Conservation (phyloP, 1,140 invertebrate species). For the Formica exsecta region DNA sequence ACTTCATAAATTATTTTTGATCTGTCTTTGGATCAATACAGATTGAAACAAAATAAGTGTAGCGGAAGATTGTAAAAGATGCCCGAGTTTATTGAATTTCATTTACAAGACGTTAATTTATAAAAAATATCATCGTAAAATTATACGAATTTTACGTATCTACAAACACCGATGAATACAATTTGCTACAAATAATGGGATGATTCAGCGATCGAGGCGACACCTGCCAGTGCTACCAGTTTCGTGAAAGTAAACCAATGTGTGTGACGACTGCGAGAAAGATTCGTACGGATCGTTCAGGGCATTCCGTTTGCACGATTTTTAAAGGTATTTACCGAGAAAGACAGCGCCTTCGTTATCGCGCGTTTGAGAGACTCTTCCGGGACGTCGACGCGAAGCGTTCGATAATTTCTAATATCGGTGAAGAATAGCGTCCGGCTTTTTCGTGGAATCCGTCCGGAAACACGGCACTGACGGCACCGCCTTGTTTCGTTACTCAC, state of each 20-base stretch:
- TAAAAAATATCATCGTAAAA: too few relatives aligned
- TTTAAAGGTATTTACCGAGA: conserved; percentile 58
- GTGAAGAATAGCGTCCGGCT: not conserved
- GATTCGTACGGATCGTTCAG: conserved; percentile 7
- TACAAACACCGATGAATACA: too few relatives aligned
- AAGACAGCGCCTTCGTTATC: conserved; percentile 5
- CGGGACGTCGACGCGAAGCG: not conserved
- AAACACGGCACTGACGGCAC: conserved; percentile 78
- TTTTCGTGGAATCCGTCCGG: conserved; percentile 28
- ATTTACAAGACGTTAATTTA: too few relatives aligned
- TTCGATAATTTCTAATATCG: not conserved
- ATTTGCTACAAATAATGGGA: not conserved
- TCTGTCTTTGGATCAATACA: not conserved
- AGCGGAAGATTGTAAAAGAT: too few relatives aligned
- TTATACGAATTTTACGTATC: too few relatives aligned
- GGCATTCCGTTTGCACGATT: not conserved
- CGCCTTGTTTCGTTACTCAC: conserved; percentile 77
- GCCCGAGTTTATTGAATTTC: too few relatives aligned
- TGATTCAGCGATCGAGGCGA: conserved; percentile 13
- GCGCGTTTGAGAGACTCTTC: not conserved
- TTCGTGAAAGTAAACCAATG: conserved; percentile 61
- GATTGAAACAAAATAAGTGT: not conserved
- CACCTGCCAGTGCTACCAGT: conserved; percentile 52
- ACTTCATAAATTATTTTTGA: not conserved
- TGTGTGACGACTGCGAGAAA: conserved; percentile 34